These are phyloP conservation scores for Tachina grossa DNA, from an alignment of 2,888 invertebrate genomes.

Conservation along the genomic window DNA sequence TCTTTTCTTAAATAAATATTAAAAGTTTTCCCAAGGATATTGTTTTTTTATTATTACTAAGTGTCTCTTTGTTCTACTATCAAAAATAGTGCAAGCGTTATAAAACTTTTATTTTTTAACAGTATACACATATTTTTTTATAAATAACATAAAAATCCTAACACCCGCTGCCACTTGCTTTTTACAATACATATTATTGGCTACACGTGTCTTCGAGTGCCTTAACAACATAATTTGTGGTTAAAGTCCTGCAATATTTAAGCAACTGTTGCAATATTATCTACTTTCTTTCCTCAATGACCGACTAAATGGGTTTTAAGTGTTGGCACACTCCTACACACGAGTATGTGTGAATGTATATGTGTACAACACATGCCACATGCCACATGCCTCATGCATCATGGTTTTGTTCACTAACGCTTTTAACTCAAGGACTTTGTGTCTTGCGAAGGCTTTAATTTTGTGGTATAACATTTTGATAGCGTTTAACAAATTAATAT, in stretches of 20 bases:
- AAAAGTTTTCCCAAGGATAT: slow-evolving; percentile 43
- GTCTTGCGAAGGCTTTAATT: slow-evolving; percentile 31
- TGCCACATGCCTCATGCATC: neutral
- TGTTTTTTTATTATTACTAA: neutral
- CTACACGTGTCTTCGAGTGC: slow-evolving; percentile 59
- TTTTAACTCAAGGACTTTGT: slow-evolving; percentile 65
- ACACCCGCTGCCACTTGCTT: slow-evolving; percentile 1
- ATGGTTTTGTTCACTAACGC: slow-evolving; percentile 24
- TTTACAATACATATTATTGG: slow-evolving; percentile 52
- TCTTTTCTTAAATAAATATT: neutral
- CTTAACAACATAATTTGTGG: slow-evolving; percentile 71
- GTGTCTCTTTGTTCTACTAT: neutral
- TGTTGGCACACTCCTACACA: slow-evolving; percentile 62
- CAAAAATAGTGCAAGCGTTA: neutral
- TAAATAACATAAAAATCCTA: slow-evolving; percentile 23
- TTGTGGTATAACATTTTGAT: slow-evolving; percentile 56
- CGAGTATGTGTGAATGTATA: too few species aligned
- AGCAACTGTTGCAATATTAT: slow-evolving; percentile 68
- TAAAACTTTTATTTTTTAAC: slow-evolving; percentile 30
- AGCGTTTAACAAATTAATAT: slow-evolving; percentile 51
- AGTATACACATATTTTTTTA: neutral
- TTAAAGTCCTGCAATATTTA: slow-evolving; percentile 49
- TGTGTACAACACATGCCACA: neutral
- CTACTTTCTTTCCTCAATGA: slow-evolving; percentile 16
- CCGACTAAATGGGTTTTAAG: slow-evolving; percentile 51